Evolutionary conservation across 2,113 vertebrate species (phyloP).

Genomic region (Ochotona curzoniae): DNA sequence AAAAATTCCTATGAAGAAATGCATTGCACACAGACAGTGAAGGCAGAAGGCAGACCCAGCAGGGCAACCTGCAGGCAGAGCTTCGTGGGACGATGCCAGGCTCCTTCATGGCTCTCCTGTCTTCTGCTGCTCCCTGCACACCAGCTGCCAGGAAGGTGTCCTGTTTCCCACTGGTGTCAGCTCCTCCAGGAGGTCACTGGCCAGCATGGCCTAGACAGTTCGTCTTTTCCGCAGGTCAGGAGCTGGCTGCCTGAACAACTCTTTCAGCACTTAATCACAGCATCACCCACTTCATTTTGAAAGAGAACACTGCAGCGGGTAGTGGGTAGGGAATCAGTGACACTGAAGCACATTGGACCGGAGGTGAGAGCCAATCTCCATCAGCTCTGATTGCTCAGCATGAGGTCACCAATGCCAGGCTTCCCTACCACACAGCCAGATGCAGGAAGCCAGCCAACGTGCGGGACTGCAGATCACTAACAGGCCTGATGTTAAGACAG

Average conservation of each 20-base stretch:
- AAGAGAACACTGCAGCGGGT: background rate
- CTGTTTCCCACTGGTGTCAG: background rate
- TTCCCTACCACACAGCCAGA: background rate
- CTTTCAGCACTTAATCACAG: background rate
- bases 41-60: background rate
- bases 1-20: background rate
- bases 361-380: background rate
- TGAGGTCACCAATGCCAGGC: background rate
- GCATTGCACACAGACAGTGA: background rate
- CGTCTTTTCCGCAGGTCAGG: background rate
- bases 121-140: background rate
- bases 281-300: background rate
- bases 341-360: background rate
- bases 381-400: background rate
- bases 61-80: background rate
- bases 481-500: background rate
- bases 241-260: background rate
- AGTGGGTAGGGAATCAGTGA: background rate
- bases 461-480: too few relatives aligned
- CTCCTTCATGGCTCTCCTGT: background rate
- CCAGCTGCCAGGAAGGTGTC: background rate
- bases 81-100: background rate
- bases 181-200: background rate
- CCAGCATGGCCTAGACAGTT: background rate
- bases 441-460: too few relatives aligned